phyloP scores from a whole-genome alignment of 2,888 invertebrate genomes.

The Ceramica pisi region DNA sequence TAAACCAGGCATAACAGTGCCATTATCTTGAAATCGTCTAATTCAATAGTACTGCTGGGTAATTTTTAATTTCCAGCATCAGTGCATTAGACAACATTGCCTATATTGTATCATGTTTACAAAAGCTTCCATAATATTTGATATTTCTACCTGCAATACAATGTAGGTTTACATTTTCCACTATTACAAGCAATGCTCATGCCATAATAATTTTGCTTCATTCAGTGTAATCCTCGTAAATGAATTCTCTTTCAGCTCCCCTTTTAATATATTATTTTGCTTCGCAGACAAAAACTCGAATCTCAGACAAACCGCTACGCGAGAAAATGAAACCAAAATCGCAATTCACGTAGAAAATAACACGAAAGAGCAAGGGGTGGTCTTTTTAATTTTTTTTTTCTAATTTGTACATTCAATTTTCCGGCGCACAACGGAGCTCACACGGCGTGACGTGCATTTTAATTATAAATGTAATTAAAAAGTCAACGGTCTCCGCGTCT shows the following conservation, averaged over 20 bases:
- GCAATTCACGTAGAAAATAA: slow-evolving; percentile 59
- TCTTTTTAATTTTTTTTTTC: slow-evolving; percentile 46
- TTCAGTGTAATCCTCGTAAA: slow-evolving; percentile 31
- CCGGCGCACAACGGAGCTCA: slow-evolving; percentile 65
- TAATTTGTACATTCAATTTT: slow-evolving; percentile 70
- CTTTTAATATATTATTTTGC: slow-evolving; percentile 46
- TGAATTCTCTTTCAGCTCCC: slow-evolving; percentile 32
- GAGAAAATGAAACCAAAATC: slow-evolving; percentile 63
- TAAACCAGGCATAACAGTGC: too few relatives aligned
- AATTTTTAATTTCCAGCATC: neutral
- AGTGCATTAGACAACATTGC: neutral
- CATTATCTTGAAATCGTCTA: neutral
- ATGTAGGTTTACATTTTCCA: slow-evolving; percentile 17
- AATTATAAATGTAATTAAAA: slow-evolving; percentile 82
- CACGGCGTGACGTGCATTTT: slow-evolving; percentile 74
- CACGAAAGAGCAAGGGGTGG: slow-evolving; percentile 53
- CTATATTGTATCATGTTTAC: slow-evolving; percentile 1
- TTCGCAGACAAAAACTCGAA: slow-evolving; percentile 46
- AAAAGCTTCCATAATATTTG: slow-evolving; percentile 22
- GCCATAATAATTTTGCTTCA: slow-evolving; percentile 22
- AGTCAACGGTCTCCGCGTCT: slow-evolving; percentile 68
- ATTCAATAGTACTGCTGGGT: neutral
- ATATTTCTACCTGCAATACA: neutral
- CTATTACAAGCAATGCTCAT: slow-evolving; percentile 18
- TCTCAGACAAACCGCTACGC: slow-evolving; percentile 47